Evolutionary conservation across 2,888 invertebrate genomes (phyloP).

Genomic region (Cataglyphis livida): DNA sequence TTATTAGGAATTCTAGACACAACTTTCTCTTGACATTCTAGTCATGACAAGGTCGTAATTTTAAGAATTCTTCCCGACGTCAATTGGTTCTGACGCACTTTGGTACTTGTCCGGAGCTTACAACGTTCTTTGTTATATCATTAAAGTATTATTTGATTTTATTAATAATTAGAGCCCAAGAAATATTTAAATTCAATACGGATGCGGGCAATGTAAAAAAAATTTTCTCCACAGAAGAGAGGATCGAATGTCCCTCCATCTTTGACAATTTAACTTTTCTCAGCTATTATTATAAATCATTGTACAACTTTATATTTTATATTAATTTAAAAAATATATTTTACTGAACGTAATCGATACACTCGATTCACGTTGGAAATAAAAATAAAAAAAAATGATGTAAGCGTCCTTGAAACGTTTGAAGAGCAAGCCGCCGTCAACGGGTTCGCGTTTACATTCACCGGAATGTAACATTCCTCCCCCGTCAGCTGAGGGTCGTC

Average conservation of each 20-base stretch:
- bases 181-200: conserved; percentile 69
- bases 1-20: background rate
- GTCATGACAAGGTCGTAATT: conserved; percentile 2
- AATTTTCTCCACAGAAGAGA: background rate
- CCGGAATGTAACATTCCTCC: conserved; percentile 41
- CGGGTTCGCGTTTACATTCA: conserved; percentile 9
- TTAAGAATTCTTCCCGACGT: conserved; percentile 10
- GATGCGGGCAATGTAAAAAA: conserved; percentile 53
- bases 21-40: conserved; percentile 27
- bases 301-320: background rate
- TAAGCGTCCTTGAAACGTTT: conserved; percentile 8
- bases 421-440: background rate
- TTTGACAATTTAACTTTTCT: background rate
- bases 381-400: background rate
- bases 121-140: conserved; percentile 57
- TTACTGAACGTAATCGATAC: background rate
- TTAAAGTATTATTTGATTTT: conserved; percentile 66
- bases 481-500: conserved; percentile 36
- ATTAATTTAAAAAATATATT: background rate
- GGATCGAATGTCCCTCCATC: too few species aligned
- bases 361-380: conserved; percentile 5
- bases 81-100: conserved; percentile 19
- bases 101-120: conserved; percentile 18
- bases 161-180: conserved; percentile 69
- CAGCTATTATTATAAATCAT: background rate